Evolutionary conservation across 2,888 invertebrate genomes (phyloP).

Genomic region (Gandaritis pyraliata): DNA sequence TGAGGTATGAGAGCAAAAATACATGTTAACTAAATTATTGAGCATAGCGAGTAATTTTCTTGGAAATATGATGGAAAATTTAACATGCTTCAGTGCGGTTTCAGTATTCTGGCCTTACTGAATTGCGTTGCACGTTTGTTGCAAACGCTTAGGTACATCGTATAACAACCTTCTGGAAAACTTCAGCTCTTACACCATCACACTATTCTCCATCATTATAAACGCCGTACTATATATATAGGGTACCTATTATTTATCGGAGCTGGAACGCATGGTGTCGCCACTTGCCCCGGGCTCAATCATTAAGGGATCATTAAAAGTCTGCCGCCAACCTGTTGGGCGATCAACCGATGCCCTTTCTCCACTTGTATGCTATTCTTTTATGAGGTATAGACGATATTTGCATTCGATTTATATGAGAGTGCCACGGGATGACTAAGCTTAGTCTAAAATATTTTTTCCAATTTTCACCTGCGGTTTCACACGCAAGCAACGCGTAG

Average conservation of each 20-base stretch:
- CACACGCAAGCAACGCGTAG: no score
- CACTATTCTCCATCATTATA: constrained; percentile 12
- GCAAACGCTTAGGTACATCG: no score
- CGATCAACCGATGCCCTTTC: constrained; percentile 55
- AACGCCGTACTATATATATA: constrained; percentile 30
- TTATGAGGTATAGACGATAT: constrained; percentile 47
- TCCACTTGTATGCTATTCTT: constrained; percentile 50
- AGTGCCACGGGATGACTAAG: background rate
- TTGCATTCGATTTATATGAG: constrained; percentile 35
- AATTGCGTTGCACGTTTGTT: background rate
- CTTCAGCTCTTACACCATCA: background rate
- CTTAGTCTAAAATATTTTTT: background rate
- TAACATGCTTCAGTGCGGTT: background rate
- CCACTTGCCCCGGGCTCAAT: constrained; percentile 60
- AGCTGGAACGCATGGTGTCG: constrained; percentile 56
- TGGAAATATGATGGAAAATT: background rate
- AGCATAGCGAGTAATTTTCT: constrained; percentile 2
- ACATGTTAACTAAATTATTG: constrained; percentile 27
- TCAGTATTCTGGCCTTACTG: background rate
- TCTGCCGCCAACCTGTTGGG: constrained; percentile 58
- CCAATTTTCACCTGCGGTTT: background rate
- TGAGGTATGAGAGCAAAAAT: constrained; percentile 37
- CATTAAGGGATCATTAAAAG: constrained; percentile 76
- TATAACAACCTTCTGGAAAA: no score
- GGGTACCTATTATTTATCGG: constrained; percentile 46